These are phyloP conservation scores for Myotis yumanensis DNA, from an alignment of 2,113 vertebrate genomes.

Conservation along the genomic window DNA sequence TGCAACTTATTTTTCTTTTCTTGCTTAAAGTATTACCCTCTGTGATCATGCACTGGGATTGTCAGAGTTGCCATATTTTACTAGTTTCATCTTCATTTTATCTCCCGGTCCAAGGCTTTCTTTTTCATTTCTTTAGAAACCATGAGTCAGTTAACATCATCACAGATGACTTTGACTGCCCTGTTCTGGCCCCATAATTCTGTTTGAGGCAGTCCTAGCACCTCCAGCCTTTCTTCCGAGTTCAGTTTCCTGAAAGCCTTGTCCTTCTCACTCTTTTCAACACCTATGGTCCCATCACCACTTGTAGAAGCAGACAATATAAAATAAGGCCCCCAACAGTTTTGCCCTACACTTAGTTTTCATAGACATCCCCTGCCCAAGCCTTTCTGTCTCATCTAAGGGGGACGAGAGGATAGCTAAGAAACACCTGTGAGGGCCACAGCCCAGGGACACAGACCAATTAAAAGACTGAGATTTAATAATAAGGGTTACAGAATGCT, in stretches of 20 bases:
- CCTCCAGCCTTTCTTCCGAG: background rate
- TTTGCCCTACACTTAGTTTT: slow-evolving; percentile 16
- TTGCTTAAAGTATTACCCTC: background rate
- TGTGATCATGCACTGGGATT: background rate
- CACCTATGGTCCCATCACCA: background rate
- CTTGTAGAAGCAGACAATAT: background rate
- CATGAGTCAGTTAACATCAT: background rate
- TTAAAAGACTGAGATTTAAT: background rate
- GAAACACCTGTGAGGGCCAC: background rate
- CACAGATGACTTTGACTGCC: background rate
- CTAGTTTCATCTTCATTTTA: background rate
- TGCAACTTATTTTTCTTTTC: slow-evolving; percentile 34
- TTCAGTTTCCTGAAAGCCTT: background rate
- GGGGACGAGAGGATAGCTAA: background rate
- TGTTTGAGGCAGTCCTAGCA: background rate
- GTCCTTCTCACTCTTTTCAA: background rate
- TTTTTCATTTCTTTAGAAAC: background rate
- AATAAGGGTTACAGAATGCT: background rate
- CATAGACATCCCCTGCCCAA: background rate
- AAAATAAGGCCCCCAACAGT: background rate
- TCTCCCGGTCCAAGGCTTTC: background rate
- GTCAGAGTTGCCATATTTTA: background rate
- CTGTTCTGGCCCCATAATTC: background rate
- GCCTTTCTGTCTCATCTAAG: background rate
- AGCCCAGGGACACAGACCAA: background rate